Evolutionary conservation across 2,113 vertebrate species (phyloP), one percentile per base, ranked within the genome.

Genomic region (Petroica traversi): DNA sequence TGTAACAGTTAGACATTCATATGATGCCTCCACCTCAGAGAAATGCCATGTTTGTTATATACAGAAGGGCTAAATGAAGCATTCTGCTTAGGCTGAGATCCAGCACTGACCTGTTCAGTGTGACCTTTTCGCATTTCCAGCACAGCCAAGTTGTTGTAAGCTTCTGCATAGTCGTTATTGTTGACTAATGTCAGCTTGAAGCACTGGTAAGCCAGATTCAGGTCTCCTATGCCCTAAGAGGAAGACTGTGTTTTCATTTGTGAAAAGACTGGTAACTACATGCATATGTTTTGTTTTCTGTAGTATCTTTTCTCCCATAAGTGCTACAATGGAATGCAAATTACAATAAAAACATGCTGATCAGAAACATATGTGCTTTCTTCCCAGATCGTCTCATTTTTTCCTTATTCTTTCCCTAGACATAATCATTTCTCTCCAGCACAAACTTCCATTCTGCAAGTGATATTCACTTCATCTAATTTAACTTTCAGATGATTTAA

Each of bases 121-220:
- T 97, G 99, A 74, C 99, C 99, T 98, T 98, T 99, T 24, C 97
- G 97, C 97, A 99, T 98, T 97, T 99, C 99, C 96, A 99, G 97
- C 74, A 99, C 99, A 4, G 99, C 99, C 94, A 99, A 95, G 96
- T 99, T 99, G 97, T 99, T 99, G 95, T 99, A 99, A 67, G 99
- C 99, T 93, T 99, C 99, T 0, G 99, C 99, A 1, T 99, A 98
- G 91, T 98, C 85, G 5, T 99, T 99, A 90, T 99, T 99, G 96
- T 98, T 99, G 91, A 98, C 98, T 94, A 99, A 97, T 1, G 99
- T 97, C 67, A 99, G 97, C 97, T 98, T 98, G 96, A 99, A 99
- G 97, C 99, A 99, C 96, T 99, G 99, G 86, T 99, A 98, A 77
- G 99, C 99, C 97, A 99, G 95, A 52, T 96, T 98, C 79, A 98